Percentiles rank a stretch among this genome's conserved stretches.
Evolutionary conservation across 2,888 invertebrate genomes (phyloP).

Genomic region (Lycocerus yunnanus): DNA sequence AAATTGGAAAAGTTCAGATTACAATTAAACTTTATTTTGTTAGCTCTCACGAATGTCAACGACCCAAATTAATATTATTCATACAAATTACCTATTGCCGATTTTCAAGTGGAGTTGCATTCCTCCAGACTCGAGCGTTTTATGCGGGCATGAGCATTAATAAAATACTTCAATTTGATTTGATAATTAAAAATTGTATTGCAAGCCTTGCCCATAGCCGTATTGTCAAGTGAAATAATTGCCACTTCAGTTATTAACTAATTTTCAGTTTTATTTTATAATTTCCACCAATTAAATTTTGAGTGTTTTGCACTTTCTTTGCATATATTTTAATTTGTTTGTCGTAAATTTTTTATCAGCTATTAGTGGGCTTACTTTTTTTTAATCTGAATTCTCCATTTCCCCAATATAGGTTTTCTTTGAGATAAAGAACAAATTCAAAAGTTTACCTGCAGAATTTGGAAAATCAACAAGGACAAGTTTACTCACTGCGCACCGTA

Average conservation of each 20-base stretch:
- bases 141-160: background rate
- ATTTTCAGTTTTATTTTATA: background rate
- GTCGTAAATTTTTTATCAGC: background rate
- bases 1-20: background rate
- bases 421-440: background rate
- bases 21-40: background rate
- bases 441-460: background rate
- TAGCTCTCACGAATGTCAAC: background rate
- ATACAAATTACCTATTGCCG: background rate
- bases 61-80: background rate
- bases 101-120: background rate
- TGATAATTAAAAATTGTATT: background rate
- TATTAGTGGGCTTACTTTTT: background rate
- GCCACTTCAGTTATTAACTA: background rate
- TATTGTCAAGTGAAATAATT: background rate
- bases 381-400: background rate
- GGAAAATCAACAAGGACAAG: background rate
- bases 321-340: background rate
- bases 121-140: background rate
- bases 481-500: background rate
- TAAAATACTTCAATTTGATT: background rate
- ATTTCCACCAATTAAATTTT: background rate
- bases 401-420: background rate
- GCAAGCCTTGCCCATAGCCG: background rate
- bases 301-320: background rate